Percentiles rank a stretch among this genome's conserved stretches.
Evolutionary conservation across 1,140 invertebrate species (phyloP).

Genomic region (Saccostrea glomerata): DNA sequence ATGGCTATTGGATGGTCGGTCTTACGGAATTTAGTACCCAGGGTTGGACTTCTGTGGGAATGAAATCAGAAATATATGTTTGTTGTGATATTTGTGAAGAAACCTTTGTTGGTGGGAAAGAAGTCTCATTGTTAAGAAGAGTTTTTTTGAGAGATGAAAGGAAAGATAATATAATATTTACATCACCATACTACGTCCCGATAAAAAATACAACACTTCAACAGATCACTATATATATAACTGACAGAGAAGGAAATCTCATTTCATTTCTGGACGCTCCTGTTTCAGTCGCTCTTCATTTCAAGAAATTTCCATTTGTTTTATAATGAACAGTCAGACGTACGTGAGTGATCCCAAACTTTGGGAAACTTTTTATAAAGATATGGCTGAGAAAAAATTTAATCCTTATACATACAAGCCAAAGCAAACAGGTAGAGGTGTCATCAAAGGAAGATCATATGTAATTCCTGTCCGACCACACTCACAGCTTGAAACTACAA

Average conservation of each 20-base stretch:
- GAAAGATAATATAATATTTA: neutral
- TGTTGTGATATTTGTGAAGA: slow-evolving; percentile 40
- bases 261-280: slow-evolving; percentile 35
- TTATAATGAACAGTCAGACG: slow-evolving; percentile 31
- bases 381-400: slow-evolving; percentile 43
- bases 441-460: neutral
- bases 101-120: slow-evolving; percentile 33
- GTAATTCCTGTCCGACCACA: slow-evolving; percentile 16
- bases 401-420: slow-evolving; percentile 44
- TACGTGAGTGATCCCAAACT: slow-evolving; percentile 48
- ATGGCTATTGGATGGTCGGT: slow-evolving; percentile 45
- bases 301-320: slow-evolving; percentile 42
- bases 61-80: slow-evolving; percentile 13
- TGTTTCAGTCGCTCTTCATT: slow-evolving; percentile 39
- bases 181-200: slow-evolving; percentile 38
- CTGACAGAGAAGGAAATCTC: neutral
- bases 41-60: neutral
- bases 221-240: slow-evolving; percentile 45
- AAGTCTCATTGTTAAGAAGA: slow-evolving; percentile 21
- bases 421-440: slow-evolving; percentile 13
- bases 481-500: neutral
- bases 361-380: slow-evolving; percentile 52
- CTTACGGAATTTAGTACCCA: slow-evolving; percentile 37
- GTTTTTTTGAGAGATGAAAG: neutral
- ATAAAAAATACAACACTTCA: neutral